Evolutionary conservation across 2,797 vertebrate genomes (phyloP), one percentile per base, ranked within the genome.

Genomic region (Lophius americanus): DNA sequence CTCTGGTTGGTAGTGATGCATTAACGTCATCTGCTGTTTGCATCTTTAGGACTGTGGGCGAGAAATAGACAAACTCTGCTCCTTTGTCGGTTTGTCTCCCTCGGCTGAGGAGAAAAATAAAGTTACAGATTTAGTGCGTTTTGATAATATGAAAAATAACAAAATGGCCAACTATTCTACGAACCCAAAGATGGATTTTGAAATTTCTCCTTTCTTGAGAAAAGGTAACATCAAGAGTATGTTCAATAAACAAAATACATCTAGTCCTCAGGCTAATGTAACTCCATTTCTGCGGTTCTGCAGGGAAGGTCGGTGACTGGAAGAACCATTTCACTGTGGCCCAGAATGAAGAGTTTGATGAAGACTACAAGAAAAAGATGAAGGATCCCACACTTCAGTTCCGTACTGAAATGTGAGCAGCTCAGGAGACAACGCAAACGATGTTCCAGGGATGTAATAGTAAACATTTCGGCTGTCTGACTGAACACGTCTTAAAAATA

Each of bases 181-280:
- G 2, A 0, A 88, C 0, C 59, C 33, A 0, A 0, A 91, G 1
- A 90, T 96, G 92, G 92, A 97, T 79, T 94, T 94, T 0, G 66
- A 81, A 5, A 47, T 94, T 47, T 96, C 92, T 7, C 76, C 92
- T 3, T 97, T 97, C 81, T 96, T 96, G 95, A 92, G 94, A 62
- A 97, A 97, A 93, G 95, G 95, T 97, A 70, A 65, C 50, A 9
- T 3, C 6, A 7, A 12, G 6, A 42, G 10, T 9, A 62, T n/a
- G 35, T 68, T 2, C 14, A 0, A n/a, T n/a, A 60, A 36, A 59
- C 2, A 14, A 14, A 4, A 44, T 10, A 11, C 43, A 9, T 42
- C 46, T 60, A 10, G 13, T 14, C 1, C 13, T 23, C 8, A 0
- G 14, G 2, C 7, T 32, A 8, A 58, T n/a, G n/a, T n/a, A 13